Evolutionary conservation across 2,888 invertebrate species (phyloP), one percentile per base, ranked within the genome.

Genomic region (Pandemis corylana): DNA sequence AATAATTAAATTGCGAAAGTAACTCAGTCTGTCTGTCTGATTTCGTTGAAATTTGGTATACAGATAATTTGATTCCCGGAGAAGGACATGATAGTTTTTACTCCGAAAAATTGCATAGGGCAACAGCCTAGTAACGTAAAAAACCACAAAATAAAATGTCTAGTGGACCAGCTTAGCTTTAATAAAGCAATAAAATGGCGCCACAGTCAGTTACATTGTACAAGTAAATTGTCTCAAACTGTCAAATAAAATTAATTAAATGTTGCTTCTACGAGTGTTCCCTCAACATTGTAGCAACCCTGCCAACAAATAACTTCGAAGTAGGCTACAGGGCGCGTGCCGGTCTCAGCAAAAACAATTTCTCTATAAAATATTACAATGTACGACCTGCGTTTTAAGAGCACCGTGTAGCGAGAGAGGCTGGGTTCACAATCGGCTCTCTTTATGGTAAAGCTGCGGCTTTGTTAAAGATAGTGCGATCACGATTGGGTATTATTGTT

Each of bases 401-500:
- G 44, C 7, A 71, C 77, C 71, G 72, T 85, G 84, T 72, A 0
- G 0, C 12, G 2, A 13, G 3, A 7, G 13, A 0, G 0, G 7
- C 79, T 85, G 77, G 76, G 79, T 75, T 78, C 10, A 78, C 67
- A 56, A 53, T 76, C 12, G 15, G 12, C 69, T 69, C 64, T 69
- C 59, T 46, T 62, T 5, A 10, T 62, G 15, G 59, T 62, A 76
- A 53, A 67, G 65, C n/a, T 65, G 53, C 7, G 61, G 71, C 63
- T 75, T 77, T 67, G 77, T 76, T 72, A 75, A 77, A 84, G 83
- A 87, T 86, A 86, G 85, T 79, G 80, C 81, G 82, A 85, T 90
- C 89, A 90, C 90, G 90, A 88, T 88, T 83, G 81, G 83, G 87
- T 86, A 86, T 87, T 87, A 86, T 88, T 86, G 84, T 87, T 88